Evolutionary conservation across 2,113 vertebrate genomes (phyloP).

Genomic region (Lichenostomus cassidix): DNA sequence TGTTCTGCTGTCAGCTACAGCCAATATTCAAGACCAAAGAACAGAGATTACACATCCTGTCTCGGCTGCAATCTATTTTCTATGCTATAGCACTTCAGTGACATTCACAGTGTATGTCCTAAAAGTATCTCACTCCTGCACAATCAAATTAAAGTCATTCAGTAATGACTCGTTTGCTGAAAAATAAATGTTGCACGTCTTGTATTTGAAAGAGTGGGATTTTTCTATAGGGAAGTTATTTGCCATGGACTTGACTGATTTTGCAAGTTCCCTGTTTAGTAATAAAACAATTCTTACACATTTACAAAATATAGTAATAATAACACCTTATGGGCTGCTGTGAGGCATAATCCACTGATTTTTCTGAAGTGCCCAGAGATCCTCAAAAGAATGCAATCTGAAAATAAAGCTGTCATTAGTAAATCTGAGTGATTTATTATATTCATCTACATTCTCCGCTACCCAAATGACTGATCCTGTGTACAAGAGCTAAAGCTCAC

Average conservation of each 20-base stretch:
- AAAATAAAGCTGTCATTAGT: conserved; percentile 1
- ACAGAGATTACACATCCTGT: neutral
- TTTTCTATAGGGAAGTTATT: neutral
- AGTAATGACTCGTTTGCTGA: neutral
- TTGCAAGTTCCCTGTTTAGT: neutral
- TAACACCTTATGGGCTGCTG: neutral
- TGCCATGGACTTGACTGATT: neutral
- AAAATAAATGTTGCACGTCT: neutral
- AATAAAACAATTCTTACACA: neutral
- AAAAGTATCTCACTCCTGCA: neutral
- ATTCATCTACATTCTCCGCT: neutral
- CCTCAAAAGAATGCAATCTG: neutral
- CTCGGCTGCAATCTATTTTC: neutral
- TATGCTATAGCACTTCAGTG: neutral
- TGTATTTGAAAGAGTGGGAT: neutral
- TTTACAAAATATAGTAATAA: neutral
- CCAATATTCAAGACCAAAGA: neutral
- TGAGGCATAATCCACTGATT: neutral
- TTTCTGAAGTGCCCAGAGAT: neutral
- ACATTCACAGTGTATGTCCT: neutral
- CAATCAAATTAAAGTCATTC: conserved; percentile 16
- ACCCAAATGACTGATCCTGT: neutral
- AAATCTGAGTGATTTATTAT: neutral
- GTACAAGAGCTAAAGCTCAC: neutral
- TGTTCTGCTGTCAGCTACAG: neutral